Percentiles rank a stretch among this genome's conserved stretches.
Evolutionary conservation across 2,797 vertebrate species (phyloP).

Genomic region (Lepilemur septentrionalis): DNA sequence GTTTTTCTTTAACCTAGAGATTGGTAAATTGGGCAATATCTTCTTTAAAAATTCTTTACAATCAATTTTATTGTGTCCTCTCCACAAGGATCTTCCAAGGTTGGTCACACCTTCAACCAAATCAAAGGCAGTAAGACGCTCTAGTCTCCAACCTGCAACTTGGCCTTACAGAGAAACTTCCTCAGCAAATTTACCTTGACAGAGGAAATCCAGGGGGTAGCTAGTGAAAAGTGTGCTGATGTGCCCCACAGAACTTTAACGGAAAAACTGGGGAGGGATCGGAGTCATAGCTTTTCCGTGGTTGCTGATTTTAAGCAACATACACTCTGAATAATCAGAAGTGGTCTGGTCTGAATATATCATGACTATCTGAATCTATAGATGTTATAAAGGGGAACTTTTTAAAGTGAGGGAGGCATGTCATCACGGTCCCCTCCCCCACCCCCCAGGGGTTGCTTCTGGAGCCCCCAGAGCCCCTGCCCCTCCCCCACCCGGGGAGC

Average conservation of each 20-base stretch:
- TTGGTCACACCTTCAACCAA: background rate
- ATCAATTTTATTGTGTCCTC: background rate
- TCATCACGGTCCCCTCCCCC: constrained; percentile 24
- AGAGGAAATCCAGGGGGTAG: background rate
- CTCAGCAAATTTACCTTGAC: background rate
- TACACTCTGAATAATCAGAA: background rate
- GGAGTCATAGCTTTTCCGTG: background rate
- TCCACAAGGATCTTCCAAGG: background rate
- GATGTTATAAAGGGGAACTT: background rate
- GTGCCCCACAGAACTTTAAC: background rate
- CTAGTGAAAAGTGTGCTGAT: background rate
- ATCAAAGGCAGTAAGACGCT: background rate
- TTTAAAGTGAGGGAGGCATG: background rate
- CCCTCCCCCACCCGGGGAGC: background rate
- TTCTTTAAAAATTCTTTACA: background rate
- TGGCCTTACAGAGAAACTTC: background rate
- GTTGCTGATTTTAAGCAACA: background rate
- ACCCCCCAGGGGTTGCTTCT: background rate
- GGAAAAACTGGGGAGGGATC: background rate
- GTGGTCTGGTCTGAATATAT: background rate
- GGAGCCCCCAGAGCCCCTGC: background rate
- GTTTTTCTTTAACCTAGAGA: background rate
- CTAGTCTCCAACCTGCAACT: background rate
- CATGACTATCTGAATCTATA: background rate
- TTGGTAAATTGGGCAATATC: background rate